Conservation (phyloP, 2,888 invertebrate genomes). For the Lasioglossum lativentre region DNA sequence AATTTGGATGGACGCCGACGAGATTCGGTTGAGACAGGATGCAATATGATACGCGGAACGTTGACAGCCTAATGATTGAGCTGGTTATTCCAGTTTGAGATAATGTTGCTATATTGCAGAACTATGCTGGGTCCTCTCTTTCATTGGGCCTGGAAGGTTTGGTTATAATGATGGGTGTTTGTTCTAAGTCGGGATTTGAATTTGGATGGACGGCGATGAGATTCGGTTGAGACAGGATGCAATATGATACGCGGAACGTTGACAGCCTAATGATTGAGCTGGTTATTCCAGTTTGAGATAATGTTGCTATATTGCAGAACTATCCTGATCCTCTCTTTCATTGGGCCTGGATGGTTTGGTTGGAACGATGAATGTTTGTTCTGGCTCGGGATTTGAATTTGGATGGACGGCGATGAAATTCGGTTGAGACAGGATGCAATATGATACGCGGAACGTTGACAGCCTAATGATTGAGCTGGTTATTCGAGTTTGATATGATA, state of each 20-base stretch:
- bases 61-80: too few relatives aligned
- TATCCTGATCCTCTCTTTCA: constrained; percentile 20
- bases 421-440: neutral
- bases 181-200: neutral
- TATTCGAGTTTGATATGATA: too few relatives aligned
- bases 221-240: neutral
- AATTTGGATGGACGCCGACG: neutral
- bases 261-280: too few relatives aligned
- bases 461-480: too few relatives aligned
- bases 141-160: neutral
- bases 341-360: neutral
- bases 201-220: neutral
- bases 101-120: too few relatives aligned
- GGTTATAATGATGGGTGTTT: neutral
- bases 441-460: neutral
- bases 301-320: too few relatives aligned
- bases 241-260: neutral
- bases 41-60: neutral
- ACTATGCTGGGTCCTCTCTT: too few relatives aligned
- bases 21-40: neutral
- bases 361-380: neutral
- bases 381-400: neutral
- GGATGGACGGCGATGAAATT: neutral
- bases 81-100: too few relatives aligned
- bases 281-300: too few relatives aligned